Evolutionary conservation across 2,888 invertebrate genomes (phyloP).

Genomic region (Pantelozetes paolii): DNA sequence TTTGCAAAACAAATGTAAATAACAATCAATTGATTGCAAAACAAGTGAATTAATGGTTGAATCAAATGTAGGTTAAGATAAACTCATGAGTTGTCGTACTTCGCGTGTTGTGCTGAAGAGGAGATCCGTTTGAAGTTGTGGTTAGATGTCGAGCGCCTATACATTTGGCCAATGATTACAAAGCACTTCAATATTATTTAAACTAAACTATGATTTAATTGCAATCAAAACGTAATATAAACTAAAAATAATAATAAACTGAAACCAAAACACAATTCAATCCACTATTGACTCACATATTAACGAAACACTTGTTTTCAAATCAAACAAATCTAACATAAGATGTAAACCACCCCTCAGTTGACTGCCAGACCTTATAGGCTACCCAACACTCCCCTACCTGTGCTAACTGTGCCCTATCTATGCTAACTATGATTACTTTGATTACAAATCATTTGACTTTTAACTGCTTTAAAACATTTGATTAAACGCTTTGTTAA

Average conservation of each 20-base stretch:
- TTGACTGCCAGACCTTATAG: no score
- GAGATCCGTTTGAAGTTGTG: slow-evolving; percentile 11
- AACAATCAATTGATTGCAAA: no score
- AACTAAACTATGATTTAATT: background rate
- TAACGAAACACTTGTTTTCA: slow-evolving; percentile 28
- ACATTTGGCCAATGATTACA: slow-evolving; percentile 5
- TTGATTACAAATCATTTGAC: no score
- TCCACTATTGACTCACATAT: slow-evolving; percentile 16
- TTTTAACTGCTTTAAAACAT: no score
- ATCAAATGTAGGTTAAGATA: background rate
- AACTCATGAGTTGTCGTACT: background rate
- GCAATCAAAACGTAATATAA: no score
- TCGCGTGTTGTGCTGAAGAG: slow-evolving; percentile 24
- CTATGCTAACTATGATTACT: no score
- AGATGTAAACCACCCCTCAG: slow-evolving; percentile 10
- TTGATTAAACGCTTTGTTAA: no score
- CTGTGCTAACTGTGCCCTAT: background rate
- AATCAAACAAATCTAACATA: slow-evolving; percentile 13
- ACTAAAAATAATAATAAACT: background rate
- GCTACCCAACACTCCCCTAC: background rate
- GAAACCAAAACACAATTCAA: no score
- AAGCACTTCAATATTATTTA: background rate
- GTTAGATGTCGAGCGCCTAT: slow-evolving; percentile 2
- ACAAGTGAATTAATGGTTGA: background rate
- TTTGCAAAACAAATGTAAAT: no score